These are phyloP conservation scores for Tiliacea aurago DNA, from an alignment of 2,888 invertebrate species.

Conservation along the genomic window DNA sequence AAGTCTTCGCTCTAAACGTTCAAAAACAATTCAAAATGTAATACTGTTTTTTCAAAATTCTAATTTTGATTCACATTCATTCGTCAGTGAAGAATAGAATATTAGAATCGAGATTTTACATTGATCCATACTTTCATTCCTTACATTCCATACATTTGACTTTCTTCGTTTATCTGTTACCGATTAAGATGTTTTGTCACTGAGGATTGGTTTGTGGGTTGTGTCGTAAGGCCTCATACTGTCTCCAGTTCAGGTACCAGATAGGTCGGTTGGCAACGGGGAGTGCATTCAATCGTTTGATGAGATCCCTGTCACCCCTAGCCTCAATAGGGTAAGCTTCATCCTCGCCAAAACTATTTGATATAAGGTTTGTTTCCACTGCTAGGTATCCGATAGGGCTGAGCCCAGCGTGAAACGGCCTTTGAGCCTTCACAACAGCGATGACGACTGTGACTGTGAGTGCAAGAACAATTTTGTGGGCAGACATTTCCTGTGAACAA, in stretches of 20 bases:
- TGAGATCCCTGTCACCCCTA: constrained; percentile 54
- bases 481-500: constrained; percentile 74
- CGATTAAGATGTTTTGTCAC: constrained; percentile 74
- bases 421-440: constrained; percentile 86
- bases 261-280: constrained; percentile 57
- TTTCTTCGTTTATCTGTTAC: constrained; percentile 44
- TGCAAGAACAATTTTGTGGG: constrained; percentile 70
- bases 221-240: constrained; percentile 82
- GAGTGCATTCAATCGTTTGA: constrained; percentile 52
- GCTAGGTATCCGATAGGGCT: constrained; percentile 91
- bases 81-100: constrained; percentile 35
- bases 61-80: constrained; percentile 37
- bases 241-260: constrained; percentile 62
- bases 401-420: constrained; percentile 92
- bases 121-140: constrained; percentile 17
- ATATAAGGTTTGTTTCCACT: constrained; percentile 79
- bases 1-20: neutral
- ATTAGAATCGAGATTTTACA: constrained; percentile 20
- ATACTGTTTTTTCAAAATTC: constrained; percentile 32
- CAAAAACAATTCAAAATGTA: neutral
- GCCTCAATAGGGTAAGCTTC: constrained; percentile 90
- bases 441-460: constrained; percentile 58
- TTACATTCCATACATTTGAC: neutral
- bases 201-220: constrained; percentile 78
- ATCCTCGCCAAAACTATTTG: constrained; percentile 89